These are phyloP conservation scores for Bubo bubo DNA, from an alignment of 2,113 vertebrate genomes.

Conservation along the genomic window DNA sequence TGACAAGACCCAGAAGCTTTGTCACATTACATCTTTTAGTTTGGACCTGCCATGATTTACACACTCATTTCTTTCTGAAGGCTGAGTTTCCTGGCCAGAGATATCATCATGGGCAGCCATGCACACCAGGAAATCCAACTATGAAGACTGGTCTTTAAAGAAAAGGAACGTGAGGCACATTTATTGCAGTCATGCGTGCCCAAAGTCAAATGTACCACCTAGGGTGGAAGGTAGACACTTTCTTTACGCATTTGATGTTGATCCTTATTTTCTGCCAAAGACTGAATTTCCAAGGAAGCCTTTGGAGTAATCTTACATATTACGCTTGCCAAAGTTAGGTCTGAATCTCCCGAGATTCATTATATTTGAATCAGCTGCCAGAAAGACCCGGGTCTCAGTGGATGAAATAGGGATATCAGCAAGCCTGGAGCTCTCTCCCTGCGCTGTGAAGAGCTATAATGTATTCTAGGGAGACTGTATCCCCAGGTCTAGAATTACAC, in stretches of 20 bases:
- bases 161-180: not conserved
- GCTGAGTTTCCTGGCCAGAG: not conserved
- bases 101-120: fast-evolving
- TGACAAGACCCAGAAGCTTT: not conserved
- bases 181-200: no score
- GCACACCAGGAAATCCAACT: not conserved
- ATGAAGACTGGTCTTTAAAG: not conserved
- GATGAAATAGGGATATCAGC: not conserved
- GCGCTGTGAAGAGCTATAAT: not conserved
- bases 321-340: not conserved
- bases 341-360: not conserved
- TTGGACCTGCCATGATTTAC: not conserved
- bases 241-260: not conserved
- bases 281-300: not conserved
- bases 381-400: not conserved
- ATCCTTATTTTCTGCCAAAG: not conserved
- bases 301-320: not conserved
- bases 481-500: not conserved
- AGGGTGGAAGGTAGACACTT: not conserved
- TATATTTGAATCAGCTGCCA: not conserved
- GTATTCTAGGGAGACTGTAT: not conserved
- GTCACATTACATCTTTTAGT: not conserved
- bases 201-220: not conserved
- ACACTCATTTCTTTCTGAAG: not conserved
- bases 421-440: not conserved